Base-by-base conservation (phyloP, 1,140 invertebrate genomes). In the Hermatobates lingyangjiaoensis region DNA sequence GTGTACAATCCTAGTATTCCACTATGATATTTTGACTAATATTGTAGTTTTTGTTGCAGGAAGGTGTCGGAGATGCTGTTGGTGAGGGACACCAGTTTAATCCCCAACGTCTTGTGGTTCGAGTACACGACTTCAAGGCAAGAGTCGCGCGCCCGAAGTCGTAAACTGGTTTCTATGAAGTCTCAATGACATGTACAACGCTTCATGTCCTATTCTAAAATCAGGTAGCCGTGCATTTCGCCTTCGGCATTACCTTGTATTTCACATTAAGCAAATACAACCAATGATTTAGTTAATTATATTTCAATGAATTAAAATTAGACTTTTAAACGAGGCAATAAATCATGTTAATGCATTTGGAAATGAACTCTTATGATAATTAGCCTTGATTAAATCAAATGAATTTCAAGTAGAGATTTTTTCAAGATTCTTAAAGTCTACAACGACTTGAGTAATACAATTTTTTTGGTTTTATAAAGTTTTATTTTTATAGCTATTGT, bases 71-170 rank as follows among this genome's bases (percentile, higher is more conserved):
- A 93, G 69, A 77, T 87, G 62, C 66, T 92, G 53, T 75, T 93
- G 67, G 68, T 94, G 54, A 71, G 88, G 57, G 90, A 93, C 61
- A 88, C 87, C 42, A 89, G 88, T 5, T 67, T 92, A 26, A 94
- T 94, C 64, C 90, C 89, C 14, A 92, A 94, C 64, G 82, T 93
- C 5, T 64, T 93, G 50, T 93, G 88, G 87, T 94, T 94, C 64
- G 89, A 93, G 62, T 94, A 93, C 63, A 89, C 84, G n/a, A 85
- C 80, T 48, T 80, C 81, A 46, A 67, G 87, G 53, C 79, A 82
- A 59, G 87, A 90, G 65, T 77, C 79, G 12, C 77, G 81, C 59
- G 79, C 79, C 26, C 74, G 83, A 60, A 81, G 82, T 45, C 71
- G 87, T 56, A 92, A 92, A 68, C 69, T 88, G 54, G 81, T 83